Conservation (phyloP, 1,140 invertebrate genomes). For the Acromyrmex charruanus region DNA sequence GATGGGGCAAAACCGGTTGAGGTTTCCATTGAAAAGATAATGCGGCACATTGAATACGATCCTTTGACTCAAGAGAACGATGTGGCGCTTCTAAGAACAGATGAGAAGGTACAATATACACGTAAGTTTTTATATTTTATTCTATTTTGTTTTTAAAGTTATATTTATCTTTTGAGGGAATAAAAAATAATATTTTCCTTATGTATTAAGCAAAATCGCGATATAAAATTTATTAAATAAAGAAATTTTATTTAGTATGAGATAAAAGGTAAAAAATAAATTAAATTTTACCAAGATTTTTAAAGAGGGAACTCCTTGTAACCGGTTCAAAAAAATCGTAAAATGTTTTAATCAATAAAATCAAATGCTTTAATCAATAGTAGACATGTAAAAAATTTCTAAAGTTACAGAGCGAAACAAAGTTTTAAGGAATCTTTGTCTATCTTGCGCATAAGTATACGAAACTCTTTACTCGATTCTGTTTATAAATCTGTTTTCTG, state of each 20-base stretch:
- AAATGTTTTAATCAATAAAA: too few relatives aligned
- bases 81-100: conserved; percentile 91
- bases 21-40: too few relatives aligned
- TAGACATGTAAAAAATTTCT: too few relatives aligned
- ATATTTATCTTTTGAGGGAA: background rate
- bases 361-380: too few relatives aligned
- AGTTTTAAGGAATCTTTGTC: too few relatives aligned
- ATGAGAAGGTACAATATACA: conserved; percentile 87
- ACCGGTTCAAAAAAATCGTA: too few relatives aligned
- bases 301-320: too few relatives aligned
- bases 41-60: conserved; percentile 85
- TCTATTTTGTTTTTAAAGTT: conserved; percentile 30
- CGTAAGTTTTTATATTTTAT: conserved; percentile 83
- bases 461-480: too few relatives aligned
- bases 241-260: background rate
- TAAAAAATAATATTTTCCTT: conserved; percentile 14
- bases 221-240: background rate
- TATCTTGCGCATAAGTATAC: too few relatives aligned
- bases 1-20: conserved; percentile 88
- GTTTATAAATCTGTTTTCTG: too few relatives aligned
- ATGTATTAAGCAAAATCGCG: background rate
- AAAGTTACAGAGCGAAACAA: too few relatives aligned
- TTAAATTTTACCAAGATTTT: background rate
- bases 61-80: conserved; percentile 88
- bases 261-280: background rate